These are phyloP conservation scores for Aphelinus certus DNA, from an alignment of 1,140 invertebrate genomes.

Conservation along the genomic window DNA sequence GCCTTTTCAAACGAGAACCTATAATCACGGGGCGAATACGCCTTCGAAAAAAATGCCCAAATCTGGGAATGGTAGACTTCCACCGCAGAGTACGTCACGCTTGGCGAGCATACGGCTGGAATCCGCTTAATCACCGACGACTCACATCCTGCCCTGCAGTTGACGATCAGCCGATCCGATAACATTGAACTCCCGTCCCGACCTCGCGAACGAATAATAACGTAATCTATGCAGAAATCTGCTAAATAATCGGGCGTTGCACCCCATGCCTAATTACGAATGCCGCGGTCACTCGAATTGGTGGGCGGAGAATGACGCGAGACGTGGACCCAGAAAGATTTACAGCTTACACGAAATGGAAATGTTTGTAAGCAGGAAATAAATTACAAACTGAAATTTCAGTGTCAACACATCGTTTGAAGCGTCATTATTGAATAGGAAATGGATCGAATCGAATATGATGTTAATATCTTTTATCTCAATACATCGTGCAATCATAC, in stretches of 20 bases:
- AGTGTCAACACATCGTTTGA: too few species aligned
- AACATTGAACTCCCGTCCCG: constrained; percentile 30
- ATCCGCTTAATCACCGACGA: constrained; percentile 34
- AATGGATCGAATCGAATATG: too few species aligned
- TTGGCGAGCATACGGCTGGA: constrained; percentile 7
- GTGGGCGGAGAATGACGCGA: neutral
- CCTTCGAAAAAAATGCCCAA: too few species aligned
- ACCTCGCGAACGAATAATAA: constrained; percentile 32
- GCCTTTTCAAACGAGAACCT: too few species aligned
- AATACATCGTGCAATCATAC: too few species aligned
- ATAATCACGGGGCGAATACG: too few species aligned
- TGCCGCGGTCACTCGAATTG: neutral
- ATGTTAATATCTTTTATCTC: too few species aligned
- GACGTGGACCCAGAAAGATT: neutral
- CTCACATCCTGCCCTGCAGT: constrained; percentile 20
- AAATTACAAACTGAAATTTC: too few species aligned
- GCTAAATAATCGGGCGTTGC: constrained; percentile 24
- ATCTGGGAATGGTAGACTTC: too few species aligned
- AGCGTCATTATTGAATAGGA: too few species aligned
- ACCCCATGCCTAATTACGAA: neutral
- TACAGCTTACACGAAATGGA: neutral
- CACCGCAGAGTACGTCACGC: constrained; percentile 9
- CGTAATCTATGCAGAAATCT: constrained; percentile 34
- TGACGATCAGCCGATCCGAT: constrained; percentile 28
- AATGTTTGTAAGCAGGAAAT: too few species aligned